These are phyloP conservation scores for Clarias pachynema DNA, from an alignment of 2,797 vertebrate genomes.

Conservation along the genomic window DNA sequence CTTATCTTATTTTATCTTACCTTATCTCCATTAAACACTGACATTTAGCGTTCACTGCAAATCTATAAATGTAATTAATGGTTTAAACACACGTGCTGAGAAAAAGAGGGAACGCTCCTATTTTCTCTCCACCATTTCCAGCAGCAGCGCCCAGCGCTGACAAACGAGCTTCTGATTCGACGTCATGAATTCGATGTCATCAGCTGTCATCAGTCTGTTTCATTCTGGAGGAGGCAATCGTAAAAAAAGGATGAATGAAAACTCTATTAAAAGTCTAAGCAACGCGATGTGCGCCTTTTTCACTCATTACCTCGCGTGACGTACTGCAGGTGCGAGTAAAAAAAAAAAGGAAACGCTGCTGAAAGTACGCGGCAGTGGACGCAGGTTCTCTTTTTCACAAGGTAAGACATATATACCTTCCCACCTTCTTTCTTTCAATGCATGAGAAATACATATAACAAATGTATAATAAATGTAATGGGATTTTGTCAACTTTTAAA, in stretches of 20 bases:
- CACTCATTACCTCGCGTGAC: background rate
- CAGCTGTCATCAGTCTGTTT: background rate
- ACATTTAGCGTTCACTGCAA: background rate
- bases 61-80: background rate
- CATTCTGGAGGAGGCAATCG: background rate
- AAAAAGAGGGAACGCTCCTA: too few species aligned
- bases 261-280: background rate
- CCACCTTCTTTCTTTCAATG: background rate
- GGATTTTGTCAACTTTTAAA: constrained; percentile 1
- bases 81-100: background rate
- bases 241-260: background rate
- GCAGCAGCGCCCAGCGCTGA: background rate
- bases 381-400: constrained; percentile 18
- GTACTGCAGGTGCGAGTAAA: background rate
- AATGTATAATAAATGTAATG: background rate
- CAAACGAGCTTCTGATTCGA: background rate
- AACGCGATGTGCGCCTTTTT: too few species aligned
- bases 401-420: constrained; percentile 36
- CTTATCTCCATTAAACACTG: background rate
- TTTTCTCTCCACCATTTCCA: background rate
- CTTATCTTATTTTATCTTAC: background rate
- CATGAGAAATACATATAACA: background rate
- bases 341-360: background rate
- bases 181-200: background rate
- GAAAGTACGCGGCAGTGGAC: background rate